These are phyloP conservation scores for Choreutis nemorana DNA, from an alignment of 2,888 invertebrate genomes.

Conservation along the genomic window DNA sequence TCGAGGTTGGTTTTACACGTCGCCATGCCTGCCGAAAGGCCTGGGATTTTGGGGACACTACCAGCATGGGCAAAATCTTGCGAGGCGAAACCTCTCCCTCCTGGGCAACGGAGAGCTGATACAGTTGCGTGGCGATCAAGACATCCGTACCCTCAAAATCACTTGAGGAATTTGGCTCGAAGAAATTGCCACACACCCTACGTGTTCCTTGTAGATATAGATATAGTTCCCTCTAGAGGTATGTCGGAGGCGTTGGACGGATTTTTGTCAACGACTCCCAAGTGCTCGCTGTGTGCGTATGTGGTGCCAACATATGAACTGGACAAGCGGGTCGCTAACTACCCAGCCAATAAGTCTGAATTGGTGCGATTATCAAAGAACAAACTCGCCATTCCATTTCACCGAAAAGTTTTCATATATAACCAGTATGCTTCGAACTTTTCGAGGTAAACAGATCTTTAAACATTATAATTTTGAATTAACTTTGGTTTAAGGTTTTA, in stretches of 20 bases:
- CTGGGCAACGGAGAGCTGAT: conserved; percentile 67
- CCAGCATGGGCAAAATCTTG: conserved; percentile 70
- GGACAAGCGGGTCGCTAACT: conserved; percentile 75
- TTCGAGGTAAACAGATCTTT: conserved; percentile 68
- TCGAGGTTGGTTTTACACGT: conserved; percentile 80
- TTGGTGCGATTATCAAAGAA: conserved; percentile 78
- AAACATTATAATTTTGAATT: not conserved
- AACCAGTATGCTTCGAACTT: conserved; percentile 94
- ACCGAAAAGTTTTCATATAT: conserved; percentile 90
- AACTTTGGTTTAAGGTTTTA: not conserved
- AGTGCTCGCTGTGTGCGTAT: conserved; percentile 77
- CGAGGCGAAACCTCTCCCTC: conserved; percentile 71
- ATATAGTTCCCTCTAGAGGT: conserved; percentile 82
- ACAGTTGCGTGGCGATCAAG: conserved; percentile 77
- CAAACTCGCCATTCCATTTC: conserved; percentile 87
- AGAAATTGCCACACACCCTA: conserved; percentile 83
- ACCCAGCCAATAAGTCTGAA: conserved; percentile 83
- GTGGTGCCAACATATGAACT: conserved; percentile 92
- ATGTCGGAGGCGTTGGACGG: conserved; percentile 75
- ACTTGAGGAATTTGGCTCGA: conserved; percentile 84
- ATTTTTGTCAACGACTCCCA: conserved; percentile 69
- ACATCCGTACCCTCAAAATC: conserved; percentile 89
- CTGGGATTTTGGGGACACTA: conserved; percentile 70
- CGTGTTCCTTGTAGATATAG: conserved; percentile 87
- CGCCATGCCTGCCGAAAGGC: conserved; percentile 71